Base-by-base conservation (phyloP, 2,797 vertebrate species). In the Eospalax fontanierii region DNA sequence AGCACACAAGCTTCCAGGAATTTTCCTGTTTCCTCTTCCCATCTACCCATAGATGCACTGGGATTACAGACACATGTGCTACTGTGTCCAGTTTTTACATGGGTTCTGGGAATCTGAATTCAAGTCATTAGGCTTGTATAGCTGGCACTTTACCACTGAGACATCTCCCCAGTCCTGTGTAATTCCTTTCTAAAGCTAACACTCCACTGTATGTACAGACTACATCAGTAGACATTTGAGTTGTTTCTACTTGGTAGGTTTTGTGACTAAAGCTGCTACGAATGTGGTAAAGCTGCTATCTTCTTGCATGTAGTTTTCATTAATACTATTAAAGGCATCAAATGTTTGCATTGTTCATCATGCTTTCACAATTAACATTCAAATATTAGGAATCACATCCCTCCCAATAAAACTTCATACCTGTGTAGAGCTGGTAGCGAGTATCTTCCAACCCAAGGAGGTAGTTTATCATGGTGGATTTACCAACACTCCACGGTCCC, bases 401-500 rank as follows among this genome's bases (percentile, higher is more conserved):
- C 21, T 9, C 30, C 61, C 26, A 22, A 40, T 26, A 80, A 35
- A 12, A 46, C 26, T 30, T 33, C 22, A 94, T 98, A 99, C 99
- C 99, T 98, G 99, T 99, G 93, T 99, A 99, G 91, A 99, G 99
- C 98, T 99, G 99, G 97, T 99, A 99, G 81, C 99, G 99, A 94
- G 99, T 99, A 94, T 99, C 98, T 2, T 99, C 99, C 98, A 99
- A 98, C 92, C 99, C 99, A 57, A 99, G 98, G 98, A 99, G 99
- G 98, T 99, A 99, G 98, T 99, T 99, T 98, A 99, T 99, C 99
- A 99, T 99, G 97, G 99, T 99, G 95, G 99, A 99, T 98, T 99
- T 99, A 98, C 99, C 99, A 86, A 99, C 99, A 0, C 99, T 99
- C 99, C 99, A 99, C 16, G 99, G 99, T 97, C 99, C 99, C 98